Conservation (phyloP, 2,113 vertebrate species). For the Cephalopterus ornatus region DNA sequence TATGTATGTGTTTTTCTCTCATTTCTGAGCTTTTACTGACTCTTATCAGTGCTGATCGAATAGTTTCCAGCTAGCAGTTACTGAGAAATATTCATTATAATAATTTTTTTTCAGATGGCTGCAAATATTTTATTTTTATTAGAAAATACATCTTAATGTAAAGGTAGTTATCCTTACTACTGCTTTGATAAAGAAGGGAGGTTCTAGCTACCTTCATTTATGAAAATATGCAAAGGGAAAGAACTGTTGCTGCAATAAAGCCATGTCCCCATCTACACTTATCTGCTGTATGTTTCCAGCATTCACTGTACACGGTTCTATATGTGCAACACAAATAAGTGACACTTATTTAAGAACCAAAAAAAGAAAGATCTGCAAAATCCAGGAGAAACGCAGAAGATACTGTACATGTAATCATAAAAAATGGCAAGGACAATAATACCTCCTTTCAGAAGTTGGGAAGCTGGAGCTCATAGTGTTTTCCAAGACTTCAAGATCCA, state of each 20-base stretch:
- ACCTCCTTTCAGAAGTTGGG: background rate
- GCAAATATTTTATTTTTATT: background rate
- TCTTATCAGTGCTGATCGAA: background rate
- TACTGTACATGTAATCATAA: background rate
- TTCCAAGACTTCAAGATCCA: background rate
- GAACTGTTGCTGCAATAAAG: background rate
- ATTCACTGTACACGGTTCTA: background rate
- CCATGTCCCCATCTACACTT: background rate
- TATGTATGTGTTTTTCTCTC: background rate
- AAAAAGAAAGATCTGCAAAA: background rate
- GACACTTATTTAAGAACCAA: background rate
- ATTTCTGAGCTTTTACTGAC: background rate
- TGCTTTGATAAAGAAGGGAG: background rate
- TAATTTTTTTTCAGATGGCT: background rate
- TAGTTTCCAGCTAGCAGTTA: background rate
- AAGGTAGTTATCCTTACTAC: background rate
- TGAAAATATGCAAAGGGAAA: background rate
- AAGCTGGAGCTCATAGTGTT: background rate
- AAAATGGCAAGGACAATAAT: background rate
- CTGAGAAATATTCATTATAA: background rate
- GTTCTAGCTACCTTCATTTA: background rate
- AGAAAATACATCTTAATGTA: background rate
- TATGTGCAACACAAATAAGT: background rate
- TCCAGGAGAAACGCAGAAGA: background rate
- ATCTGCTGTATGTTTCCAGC: background rate